Percentiles rank a stretch among this genome's conserved stretches.
Conservation (phyloP, 2,113 vertebrate species). For the Gnathonemus longibarbis region DNA sequence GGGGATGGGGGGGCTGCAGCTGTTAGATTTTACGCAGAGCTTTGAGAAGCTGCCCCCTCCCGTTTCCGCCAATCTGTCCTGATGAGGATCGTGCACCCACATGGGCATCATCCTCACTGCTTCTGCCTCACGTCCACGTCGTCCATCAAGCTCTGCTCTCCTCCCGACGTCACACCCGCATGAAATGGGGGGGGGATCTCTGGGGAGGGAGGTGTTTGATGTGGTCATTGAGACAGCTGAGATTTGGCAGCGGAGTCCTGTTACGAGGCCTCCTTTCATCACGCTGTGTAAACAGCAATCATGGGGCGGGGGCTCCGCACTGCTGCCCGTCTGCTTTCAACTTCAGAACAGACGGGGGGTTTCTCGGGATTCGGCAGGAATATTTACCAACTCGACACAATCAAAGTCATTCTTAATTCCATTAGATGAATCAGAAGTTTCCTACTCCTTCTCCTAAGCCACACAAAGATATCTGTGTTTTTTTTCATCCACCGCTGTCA, state of each 20-base stretch:
- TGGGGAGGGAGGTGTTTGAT: background rate
- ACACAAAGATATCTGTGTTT: background rate
- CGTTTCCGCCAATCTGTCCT: background rate
- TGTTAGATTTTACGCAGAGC: background rate
- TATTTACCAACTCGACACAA: background rate
- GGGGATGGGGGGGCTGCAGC: background rate
- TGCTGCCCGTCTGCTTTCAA: background rate
- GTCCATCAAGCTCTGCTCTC: background rate
- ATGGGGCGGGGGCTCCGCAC: background rate
- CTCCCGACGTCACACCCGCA: background rate
- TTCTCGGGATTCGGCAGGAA: background rate
- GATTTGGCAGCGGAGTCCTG: background rate
- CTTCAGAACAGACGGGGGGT: background rate
- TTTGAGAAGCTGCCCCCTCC: background rate
- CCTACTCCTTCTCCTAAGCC: background rate
- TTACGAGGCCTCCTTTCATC: background rate
- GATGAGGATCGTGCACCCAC: background rate
- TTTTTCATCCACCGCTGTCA: background rate
- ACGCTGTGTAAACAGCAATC: slow-evolving; percentile 12
- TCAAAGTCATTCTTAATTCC: slow-evolving; percentile 13
- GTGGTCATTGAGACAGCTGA: background rate
- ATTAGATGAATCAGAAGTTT: slow-evolving; percentile 11
- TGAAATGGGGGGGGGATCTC: background rate
- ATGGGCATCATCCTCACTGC: background rate
- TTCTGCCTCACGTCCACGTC: background rate